These are phyloP conservation scores for Siniperca obscura DNA, from an alignment of 2,797 vertebrate genomes.

Conservation along the genomic window DNA sequence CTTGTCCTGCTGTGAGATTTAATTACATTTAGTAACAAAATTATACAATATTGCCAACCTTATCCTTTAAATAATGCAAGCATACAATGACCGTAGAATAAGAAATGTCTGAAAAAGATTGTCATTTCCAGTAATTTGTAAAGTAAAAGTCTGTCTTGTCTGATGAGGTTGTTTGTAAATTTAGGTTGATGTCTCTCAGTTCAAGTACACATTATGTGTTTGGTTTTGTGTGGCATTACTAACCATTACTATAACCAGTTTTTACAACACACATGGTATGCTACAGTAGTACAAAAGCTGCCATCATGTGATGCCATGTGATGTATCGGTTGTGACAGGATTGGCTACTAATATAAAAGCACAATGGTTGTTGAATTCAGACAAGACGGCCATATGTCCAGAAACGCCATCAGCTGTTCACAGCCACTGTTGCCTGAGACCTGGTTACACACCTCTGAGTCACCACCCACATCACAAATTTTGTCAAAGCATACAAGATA, in stretches of 20 bases:
- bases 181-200: background rate
- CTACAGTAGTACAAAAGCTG: background rate
- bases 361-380: background rate
- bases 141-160: background rate
- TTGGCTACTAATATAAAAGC: background rate
- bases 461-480: background rate
- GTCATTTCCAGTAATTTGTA: background rate
- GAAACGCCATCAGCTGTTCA: background rate
- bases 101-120: background rate
- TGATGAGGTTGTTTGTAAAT: background rate
- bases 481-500: background rate
- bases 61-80: background rate
- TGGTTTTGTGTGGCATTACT: background rate
- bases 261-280: background rate
- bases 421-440: background rate
- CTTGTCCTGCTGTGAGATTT: too few relatives aligned
- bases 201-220: background rate
- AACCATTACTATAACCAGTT: background rate
- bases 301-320: too few relatives aligned
- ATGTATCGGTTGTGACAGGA: constrained; percentile 5
- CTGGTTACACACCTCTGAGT: constrained; percentile 1
- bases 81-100: background rate
- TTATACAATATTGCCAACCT: too few relatives aligned
- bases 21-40: too few relatives aligned
- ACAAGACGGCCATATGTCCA: background rate